These are phyloP conservation scores for Drosophila sordidapex DNA, from an alignment of 2,888 invertebrate genomes.

Conservation along the genomic window DNA sequence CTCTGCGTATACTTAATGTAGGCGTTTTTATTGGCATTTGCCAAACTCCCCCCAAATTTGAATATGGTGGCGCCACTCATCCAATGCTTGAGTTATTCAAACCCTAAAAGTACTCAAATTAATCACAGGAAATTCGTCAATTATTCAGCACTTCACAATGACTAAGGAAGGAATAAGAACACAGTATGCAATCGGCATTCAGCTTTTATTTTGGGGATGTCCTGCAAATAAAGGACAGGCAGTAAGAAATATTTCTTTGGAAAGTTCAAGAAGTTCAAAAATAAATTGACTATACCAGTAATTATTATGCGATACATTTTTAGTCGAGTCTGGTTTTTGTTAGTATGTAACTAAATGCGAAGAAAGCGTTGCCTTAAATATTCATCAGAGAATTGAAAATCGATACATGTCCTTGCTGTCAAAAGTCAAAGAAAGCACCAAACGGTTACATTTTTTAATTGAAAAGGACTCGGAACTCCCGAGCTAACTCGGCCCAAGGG, in stretches of 20 bases:
- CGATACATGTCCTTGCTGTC: conserved; percentile 34
- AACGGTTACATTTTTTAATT: conserved; percentile 52
- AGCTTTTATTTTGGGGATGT: conserved; percentile 1
- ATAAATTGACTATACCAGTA: not conserved
- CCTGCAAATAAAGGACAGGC: not conserved
- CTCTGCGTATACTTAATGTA: conserved; percentile 31
- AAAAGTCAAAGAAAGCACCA: conserved; percentile 12
- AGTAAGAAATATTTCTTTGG: not conserved
- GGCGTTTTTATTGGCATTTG: not conserved
- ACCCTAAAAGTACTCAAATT: conserved; percentile 52
- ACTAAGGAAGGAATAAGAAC: conserved; percentile 21
- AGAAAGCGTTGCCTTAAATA: conserved; percentile 30
- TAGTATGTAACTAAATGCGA: not conserved
- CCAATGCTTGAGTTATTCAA: conserved; percentile 44
- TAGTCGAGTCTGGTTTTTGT: not conserved
- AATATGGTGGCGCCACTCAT: conserved; percentile 1
- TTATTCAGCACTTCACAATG: conserved; percentile 54
- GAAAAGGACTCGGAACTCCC: conserved; percentile 26
- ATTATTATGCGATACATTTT: too few relatives aligned
- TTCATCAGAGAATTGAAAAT: conserved; percentile 32
- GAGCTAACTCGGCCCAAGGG: not conserved
- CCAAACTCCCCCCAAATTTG: not conserved
- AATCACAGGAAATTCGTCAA: conserved; percentile 59
- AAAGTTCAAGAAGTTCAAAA: not conserved
- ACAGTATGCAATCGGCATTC: conserved; percentile 39